Percentiles rank a stretch among this genome's conserved stretches.
Conservation (phyloP, 53 echinoderm and acorn worm species). For the Holothuria leucospilota region DNA sequence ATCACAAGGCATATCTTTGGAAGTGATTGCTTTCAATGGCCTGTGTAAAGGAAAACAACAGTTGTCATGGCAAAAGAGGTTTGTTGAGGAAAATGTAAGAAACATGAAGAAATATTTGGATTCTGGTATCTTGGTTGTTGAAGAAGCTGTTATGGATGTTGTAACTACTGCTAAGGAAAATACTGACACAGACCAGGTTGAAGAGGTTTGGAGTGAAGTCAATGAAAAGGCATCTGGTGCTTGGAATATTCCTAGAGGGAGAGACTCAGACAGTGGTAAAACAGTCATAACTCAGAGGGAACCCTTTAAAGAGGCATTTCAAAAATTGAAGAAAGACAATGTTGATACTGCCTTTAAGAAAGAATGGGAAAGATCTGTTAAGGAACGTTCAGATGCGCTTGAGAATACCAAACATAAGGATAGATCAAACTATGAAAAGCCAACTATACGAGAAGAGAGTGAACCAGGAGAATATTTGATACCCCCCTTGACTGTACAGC, state of each 20-base stretch:
- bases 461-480: neutral
- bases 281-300: too few relatives aligned
- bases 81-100: neutral
- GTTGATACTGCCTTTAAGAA: neutral
- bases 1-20: neutral
- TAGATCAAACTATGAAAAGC: too few relatives aligned
- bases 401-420: too few relatives aligned
- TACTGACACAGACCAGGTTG: neutral
- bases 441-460: too few relatives aligned
- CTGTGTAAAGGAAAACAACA: conserved; percentile 20
- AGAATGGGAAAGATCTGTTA: too few relatives aligned
- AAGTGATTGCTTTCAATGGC: conserved; percentile 11
- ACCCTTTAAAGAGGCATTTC: neutral
- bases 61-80: conserved; percentile 1
- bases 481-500: too few relatives aligned
- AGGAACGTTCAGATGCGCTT: too few relatives aligned
- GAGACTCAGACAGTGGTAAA: neutral
- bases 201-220: neutral
- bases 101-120: conserved; percentile 1
- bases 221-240: too few relatives aligned
- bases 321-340: neutral
- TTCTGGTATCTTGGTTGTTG: conserved; percentile 20
- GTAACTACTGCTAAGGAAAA: neutral
- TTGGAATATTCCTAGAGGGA: too few relatives aligned
- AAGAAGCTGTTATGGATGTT: neutral